Conservation (phyloP, 2,888 invertebrate genomes). For the Clunio marinus region DNA sequence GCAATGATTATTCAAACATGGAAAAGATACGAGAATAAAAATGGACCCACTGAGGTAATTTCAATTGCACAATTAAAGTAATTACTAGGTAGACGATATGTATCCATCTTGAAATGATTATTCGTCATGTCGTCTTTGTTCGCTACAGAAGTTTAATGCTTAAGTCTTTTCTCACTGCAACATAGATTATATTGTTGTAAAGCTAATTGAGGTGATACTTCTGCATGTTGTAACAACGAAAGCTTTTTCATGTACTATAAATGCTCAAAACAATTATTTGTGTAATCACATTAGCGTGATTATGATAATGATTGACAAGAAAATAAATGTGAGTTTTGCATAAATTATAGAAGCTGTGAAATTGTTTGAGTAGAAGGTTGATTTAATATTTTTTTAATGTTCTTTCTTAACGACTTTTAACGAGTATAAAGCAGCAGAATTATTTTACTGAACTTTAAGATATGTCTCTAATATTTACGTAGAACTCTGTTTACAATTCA, state of each 20-base stretch:
- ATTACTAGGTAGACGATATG: background rate
- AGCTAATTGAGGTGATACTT: slow-evolving; percentile 13
- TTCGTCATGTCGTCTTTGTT: background rate
- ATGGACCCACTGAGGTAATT: background rate
- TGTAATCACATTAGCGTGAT: background rate
- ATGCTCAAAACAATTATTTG: slow-evolving; percentile 22
- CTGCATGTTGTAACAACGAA: background rate
- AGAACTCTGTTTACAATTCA: too few species aligned
- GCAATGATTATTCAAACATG: background rate
- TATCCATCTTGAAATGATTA: background rate
- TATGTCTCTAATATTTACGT: too few species aligned
- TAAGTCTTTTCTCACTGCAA: background rate
- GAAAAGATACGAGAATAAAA: background rate
- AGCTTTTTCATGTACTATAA: slow-evolving; percentile 4
- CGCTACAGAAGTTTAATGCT: background rate
- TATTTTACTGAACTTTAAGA: too few species aligned
- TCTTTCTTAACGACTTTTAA: too few species aligned
- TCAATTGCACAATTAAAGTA: slow-evolving; percentile 18
- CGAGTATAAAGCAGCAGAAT: too few species aligned
- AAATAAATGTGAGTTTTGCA: slow-evolving; percentile 8
- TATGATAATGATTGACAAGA: slow-evolving; percentile 33
- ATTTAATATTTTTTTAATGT: too few species aligned
- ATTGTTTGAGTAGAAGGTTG: too few species aligned
- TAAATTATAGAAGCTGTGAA: too few species aligned
- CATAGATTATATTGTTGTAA: slow-evolving; percentile 1